These are phyloP conservation scores for Babyrousa celebensis DNA, from an alignment of 2,797 vertebrate species.

Conservation along the genomic window DNA sequence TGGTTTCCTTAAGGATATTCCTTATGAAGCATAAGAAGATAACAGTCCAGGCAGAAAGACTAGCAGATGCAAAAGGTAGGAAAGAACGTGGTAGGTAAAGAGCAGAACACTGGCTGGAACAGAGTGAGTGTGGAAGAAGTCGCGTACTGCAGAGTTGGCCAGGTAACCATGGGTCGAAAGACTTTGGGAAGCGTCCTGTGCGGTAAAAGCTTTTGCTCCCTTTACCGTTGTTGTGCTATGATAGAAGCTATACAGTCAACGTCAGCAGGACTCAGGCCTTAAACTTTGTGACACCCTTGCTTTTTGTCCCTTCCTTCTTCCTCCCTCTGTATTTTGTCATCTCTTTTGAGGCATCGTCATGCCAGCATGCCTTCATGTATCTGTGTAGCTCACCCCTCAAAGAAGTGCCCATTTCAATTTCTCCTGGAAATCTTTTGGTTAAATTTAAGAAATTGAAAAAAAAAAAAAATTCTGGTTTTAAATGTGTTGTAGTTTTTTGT, in stretches of 20 bases:
- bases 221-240: neutral
- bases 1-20: neutral
- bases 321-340: neutral
- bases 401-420: neutral
- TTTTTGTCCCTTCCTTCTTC: neutral
- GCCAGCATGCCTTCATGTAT: neutral
- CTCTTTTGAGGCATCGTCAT: neutral
- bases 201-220: neutral
- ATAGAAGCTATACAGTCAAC: neutral
- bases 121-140: neutral
- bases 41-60: neutral
- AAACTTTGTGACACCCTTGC: neutral
- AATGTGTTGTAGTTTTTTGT: neutral
- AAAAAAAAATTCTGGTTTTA: neutral
- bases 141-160: neutral
- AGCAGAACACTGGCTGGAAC: neutral
- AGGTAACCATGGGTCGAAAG: neutral
- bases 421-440: constrained; percentile 33
- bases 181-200: neutral
- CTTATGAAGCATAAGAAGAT: constrained; percentile 25
- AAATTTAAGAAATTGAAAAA: neutral
- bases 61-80: neutral
- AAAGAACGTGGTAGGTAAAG: neutral
- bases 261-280: neutral
- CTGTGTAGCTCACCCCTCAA: neutral